These are phyloP conservation scores for Danio jaintianensis DNA, from an alignment of 2,797 vertebrate genomes.

Conservation along the genomic window DNA sequence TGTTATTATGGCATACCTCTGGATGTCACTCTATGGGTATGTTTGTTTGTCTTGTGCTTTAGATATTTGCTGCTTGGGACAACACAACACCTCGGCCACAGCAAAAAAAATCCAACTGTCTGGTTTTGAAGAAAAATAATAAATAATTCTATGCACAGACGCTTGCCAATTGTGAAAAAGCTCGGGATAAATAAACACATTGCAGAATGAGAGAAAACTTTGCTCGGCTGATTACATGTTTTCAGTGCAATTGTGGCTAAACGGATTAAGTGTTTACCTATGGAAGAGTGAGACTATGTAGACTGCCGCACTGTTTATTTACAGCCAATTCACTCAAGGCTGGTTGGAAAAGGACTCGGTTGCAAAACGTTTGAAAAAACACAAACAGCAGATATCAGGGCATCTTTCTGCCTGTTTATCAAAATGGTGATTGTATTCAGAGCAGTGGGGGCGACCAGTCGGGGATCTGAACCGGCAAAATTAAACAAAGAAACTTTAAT, in stretches of 20 bases:
- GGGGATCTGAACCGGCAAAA: constrained; percentile 32
- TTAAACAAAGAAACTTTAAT: constrained; percentile 37
- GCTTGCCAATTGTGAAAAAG: constrained; percentile 70
- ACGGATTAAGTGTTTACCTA: constrained; percentile 74
- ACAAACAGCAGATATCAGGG: constrained; percentile 41
- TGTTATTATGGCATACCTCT: constrained; percentile 40
- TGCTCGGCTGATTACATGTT: constrained; percentile 61
- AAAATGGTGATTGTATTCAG: constrained; percentile 52
- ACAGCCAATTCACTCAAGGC: constrained; percentile 57
- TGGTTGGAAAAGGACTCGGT: constrained; percentile 38
- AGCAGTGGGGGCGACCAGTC: constrained; percentile 26
- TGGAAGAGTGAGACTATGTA: constrained; percentile 57
- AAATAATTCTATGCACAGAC: constrained; percentile 75
- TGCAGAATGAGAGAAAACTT: constrained; percentile 58
- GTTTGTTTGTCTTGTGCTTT: constrained; percentile 22
- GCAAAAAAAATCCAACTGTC: constrained; percentile 46
- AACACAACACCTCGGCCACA: constrained; percentile 21
- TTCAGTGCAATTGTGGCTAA: constrained; percentile 64
- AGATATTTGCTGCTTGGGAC: constrained; percentile 34
- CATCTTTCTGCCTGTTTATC: constrained; percentile 40
- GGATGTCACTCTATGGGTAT: constrained; percentile 18
- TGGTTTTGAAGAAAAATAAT: constrained; percentile 71
- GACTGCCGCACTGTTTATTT: constrained; percentile 68
- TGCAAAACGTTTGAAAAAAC: constrained; percentile 18
- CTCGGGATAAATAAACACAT: constrained; percentile 72